Evolutionary conservation across 2,888 invertebrate genomes (phyloP), one percentile per base, ranked within the genome.

Genomic region (Congeria kusceri): DNA sequence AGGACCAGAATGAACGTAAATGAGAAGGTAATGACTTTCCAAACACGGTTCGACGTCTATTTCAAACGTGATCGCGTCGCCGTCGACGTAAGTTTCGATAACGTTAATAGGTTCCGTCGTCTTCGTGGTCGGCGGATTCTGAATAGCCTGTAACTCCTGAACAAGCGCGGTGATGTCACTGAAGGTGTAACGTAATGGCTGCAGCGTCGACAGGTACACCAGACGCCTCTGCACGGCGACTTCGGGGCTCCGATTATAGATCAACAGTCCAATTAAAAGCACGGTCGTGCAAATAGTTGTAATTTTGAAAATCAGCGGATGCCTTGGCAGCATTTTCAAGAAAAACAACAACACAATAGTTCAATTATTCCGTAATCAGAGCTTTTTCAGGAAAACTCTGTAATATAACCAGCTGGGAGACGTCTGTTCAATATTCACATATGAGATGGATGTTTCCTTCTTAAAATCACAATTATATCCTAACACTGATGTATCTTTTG

Each of bases 1-100:
- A 7, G 92, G 92, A 0, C 91, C 90, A 0, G 91, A 87, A 75
- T 93, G 93, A 53, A 93, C 87, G 75, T 92, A 93, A 29, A 91
- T 87, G 44, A 92, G 82, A 11, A 91, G 66, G 63, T 87, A 87
- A 15, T 88, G 66, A 27, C 65, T 61, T 3, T 79, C 49, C 15
- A 64, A 28, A 47, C 83, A 83, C 29, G 47, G 46, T 47, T 67
- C 66, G 27, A 74, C 79, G 29, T 74, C 57, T 13, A 80, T 64
- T 0, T 5, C 20, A 53, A 64, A 83, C 25, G 62, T 59, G 9
- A 83, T 25, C 0, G 28, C 58, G 20, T 65, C 74, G 4, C 74
- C 83, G 29, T 74, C 67, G 5, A 83, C 62, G 20, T 47, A 65
- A 0, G 64, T 15, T 28, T 73, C 20, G n/a, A 27, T 53, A 7